Base-by-base conservation (phyloP, 2,113 vertebrate species). In the Anser brachyrhynchus region DNA sequence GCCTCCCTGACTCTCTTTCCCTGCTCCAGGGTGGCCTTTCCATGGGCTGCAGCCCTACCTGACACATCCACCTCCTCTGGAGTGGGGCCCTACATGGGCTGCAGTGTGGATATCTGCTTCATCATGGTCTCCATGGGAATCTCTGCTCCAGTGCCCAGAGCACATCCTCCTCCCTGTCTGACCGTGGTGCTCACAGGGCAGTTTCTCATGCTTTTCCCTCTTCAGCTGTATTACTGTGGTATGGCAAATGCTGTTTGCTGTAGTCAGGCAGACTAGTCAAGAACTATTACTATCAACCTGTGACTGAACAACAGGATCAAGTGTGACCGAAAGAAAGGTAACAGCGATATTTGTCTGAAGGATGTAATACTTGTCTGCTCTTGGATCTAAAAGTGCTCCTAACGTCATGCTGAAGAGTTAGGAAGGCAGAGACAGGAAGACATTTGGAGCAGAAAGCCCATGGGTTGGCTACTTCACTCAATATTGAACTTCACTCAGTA, bases 341-440 rank as follows among this genome's bases (percentile, higher is more conserved):
- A 18, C 49, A 79, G 17, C 10, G 54, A 51, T n/a, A 37, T 18
- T 62, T 62, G 4, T 44, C 17, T 21, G 7, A 77, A 28, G 19
- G 23, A 9, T 29, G 3, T 52, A 19, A 2, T 31, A 29, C 1
- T 11, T 55, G 1, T 52, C 33, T 76, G 4, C 20, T 75, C 5
- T 4, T 61, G 29, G 6, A 13, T 61, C 72, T 89, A 49, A 62
- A 64, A 44, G 41, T 39, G 58, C 55, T 84, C 43, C 43, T 71
- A 2, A 0, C 13, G 25, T 51, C 57, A 25, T 43, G 14, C 28
- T 15, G 14, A 31, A 54, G 41, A 65, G 54, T 16, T 65, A 31
- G 33, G 31, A 44, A 82, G 70, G 13, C 44, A 35, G 62, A 75
- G 76, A 28, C 65, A 37, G 70, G 67, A 80, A n/a, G 66, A 29